Evolutionary conservation across 2,797 vertebrate species (phyloP).

Genomic region (Aphelocoma californica): DNA sequence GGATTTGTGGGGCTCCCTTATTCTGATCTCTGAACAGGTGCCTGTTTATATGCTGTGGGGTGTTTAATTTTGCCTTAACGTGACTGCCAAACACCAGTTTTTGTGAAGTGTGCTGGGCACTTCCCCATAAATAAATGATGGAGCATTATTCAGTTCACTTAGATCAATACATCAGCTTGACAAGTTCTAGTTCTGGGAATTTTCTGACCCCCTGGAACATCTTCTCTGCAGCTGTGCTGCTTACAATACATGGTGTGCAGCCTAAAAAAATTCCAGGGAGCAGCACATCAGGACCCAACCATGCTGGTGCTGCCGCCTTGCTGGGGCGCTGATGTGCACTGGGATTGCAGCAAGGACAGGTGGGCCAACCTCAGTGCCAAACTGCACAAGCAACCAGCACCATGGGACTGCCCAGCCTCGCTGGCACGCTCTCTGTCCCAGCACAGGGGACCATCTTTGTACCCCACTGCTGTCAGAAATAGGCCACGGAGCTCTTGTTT

Average conservation of each 20-base stretch:
- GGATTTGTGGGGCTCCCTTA: background rate
- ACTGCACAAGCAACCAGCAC: background rate
- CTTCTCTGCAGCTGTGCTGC: background rate
- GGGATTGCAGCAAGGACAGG: background rate
- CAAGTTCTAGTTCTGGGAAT: slow-evolving; percentile 50
- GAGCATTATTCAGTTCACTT: slow-evolving; percentile 54
- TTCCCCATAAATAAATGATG: slow-evolving; percentile 60
- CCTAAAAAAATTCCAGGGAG: background rate
- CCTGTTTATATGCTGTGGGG: background rate
- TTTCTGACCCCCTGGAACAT: slow-evolving; percentile 32
- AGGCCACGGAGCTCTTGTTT: background rate
- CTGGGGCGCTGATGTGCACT: fast-evolving
- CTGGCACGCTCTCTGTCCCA: background rate
- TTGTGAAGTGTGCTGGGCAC: slow-evolving; percentile 29
- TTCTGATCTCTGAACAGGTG: background rate
- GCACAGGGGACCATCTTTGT: background rate
- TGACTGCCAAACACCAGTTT: background rate
- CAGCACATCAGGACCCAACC: background rate
- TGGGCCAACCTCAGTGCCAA: background rate
- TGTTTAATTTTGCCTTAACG: slow-evolving; percentile 35
- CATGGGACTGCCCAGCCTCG: background rate
- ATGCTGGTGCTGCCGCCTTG: background rate
- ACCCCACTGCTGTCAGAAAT: background rate
- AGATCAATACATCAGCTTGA: slow-evolving; percentile 59
- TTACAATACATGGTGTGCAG: background rate